phyloP scores from a whole-genome alignment of 1,140 invertebrate genomes.

The Latrodectus geometricus region DNA sequence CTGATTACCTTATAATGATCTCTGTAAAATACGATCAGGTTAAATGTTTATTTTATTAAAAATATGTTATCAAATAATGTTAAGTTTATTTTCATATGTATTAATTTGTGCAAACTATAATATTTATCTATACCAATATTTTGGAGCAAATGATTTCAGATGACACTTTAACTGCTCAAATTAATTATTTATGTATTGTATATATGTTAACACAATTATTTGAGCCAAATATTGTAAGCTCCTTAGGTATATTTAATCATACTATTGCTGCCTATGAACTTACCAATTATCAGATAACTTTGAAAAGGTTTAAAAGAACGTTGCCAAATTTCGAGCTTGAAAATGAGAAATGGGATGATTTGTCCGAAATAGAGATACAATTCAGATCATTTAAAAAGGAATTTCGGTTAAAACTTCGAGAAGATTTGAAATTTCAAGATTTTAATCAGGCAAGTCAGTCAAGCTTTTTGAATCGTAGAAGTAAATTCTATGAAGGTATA shows the following conservation, averaged over 20 bases:
- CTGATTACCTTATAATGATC: too few species aligned
- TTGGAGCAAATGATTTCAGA: too few species aligned
- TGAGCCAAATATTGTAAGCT: not conserved
- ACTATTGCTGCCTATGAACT: not conserved
- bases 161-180: too few species aligned
- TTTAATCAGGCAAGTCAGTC: not conserved
- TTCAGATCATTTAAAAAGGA: conserved; percentile 18
- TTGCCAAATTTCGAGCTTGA: not conserved
- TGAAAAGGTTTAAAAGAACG: not conserved
- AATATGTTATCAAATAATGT: too few species aligned
- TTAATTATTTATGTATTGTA: too few species aligned
- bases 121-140: too few species aligned
- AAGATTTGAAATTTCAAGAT: conserved; percentile 31
- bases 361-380: not conserved
- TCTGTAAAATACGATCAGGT: too few species aligned
- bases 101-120: too few species aligned
- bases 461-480: not conserved
- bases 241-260: not conserved
- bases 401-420: conserved; percentile 11
- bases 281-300: not conserved
- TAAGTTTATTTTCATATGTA: too few species aligned
- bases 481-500: conserved; percentile 5
- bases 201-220: too few species aligned
- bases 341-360: not conserved
- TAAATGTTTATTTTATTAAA: too few species aligned